A percentile compares a stretch with the other conserved stretches of the same genome.
phyloP scores from a whole-genome alignment of 1,140 invertebrate genomes.

The Drosophila oshimai region DNA sequence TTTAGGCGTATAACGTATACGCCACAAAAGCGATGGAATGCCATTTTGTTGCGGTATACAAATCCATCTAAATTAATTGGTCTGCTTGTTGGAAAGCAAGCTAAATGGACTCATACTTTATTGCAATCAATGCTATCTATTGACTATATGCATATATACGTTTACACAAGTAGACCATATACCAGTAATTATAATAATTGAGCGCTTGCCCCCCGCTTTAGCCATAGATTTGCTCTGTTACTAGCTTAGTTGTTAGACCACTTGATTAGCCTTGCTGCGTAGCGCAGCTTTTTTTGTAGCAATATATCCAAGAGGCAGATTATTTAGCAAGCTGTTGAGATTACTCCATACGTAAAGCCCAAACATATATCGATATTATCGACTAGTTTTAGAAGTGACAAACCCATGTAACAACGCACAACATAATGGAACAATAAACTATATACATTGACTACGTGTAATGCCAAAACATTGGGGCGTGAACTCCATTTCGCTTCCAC shows the following conservation, averaged over 20 bases:
- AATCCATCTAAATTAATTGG: neutral
- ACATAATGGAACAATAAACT: slow-evolving; percentile 54
- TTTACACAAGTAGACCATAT: slow-evolving; percentile 26
- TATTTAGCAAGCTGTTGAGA: slow-evolving; percentile 21
- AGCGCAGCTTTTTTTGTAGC: slow-evolving; percentile 30
- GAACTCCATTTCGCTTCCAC: neutral
- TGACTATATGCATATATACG: slow-evolving; percentile 38
- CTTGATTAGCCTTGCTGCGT: slow-evolving; percentile 57
- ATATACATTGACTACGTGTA: slow-evolving; percentile 16
- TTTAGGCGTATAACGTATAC: neutral
- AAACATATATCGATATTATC: slow-evolving; percentile 31
- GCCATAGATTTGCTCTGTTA: slow-evolving; percentile 50
- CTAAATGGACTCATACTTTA: slow-evolving; percentile 32
- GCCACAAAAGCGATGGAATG: neutral
- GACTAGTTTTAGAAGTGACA: slow-evolving; percentile 52
- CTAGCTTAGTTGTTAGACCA: slow-evolving; percentile 40
- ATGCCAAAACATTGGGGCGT: slow-evolving; percentile 10
- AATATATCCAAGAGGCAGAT: slow-evolving; percentile 39
- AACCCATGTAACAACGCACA: slow-evolving; percentile 44
- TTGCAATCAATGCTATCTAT: slow-evolving; percentile 32
- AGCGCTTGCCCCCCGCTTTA: slow-evolving; percentile 47
- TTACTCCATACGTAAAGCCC: slow-evolving; percentile 28
- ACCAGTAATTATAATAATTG: slow-evolving; percentile 32
- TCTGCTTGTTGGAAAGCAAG: slow-evolving; percentile 2
- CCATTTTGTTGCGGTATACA: slow-evolving; percentile 2